Percentiles rank a stretch among this genome's conserved stretches.
phyloP scores from a whole-genome alignment of 2,113 vertebrate genomes.

The Capreolus pygargus region DNA sequence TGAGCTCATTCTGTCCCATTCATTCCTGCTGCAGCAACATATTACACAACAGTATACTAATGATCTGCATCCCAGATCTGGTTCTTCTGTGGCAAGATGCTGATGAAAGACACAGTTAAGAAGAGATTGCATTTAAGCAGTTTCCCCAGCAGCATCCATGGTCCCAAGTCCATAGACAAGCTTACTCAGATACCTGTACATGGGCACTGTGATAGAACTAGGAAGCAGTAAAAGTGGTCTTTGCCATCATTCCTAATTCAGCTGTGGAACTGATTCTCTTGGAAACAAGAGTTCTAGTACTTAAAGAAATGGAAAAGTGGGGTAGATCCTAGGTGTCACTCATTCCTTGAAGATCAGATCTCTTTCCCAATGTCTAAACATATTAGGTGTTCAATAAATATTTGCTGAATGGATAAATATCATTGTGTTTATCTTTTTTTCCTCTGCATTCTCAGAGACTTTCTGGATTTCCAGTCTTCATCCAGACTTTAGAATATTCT shows the following conservation, averaged over 20 bases:
- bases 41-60: neutral
- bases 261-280: neutral
- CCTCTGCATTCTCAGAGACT: neutral
- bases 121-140: neutral
- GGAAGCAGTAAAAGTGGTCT: conserved; percentile 1
- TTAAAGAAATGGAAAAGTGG: neutral
- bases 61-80: neutral
- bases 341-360: neutral
- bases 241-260: conserved; percentile 1
- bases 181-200: neutral
- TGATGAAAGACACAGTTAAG: neutral
- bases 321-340: neutral
- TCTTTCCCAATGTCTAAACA: neutral
- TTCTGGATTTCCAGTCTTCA: neutral
- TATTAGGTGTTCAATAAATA: neutral
- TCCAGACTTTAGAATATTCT: neutral
- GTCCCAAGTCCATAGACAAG: neutral
- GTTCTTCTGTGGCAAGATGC: neutral
- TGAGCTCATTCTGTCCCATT: neutral
- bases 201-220: neutral
- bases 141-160: neutral
- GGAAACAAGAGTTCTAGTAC: neutral
- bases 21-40: neutral
- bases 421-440: neutral
- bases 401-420: neutral